phyloP scores from a whole-genome alignment of 2,888 invertebrate species.

The Heteromurus nitidus region DNA sequence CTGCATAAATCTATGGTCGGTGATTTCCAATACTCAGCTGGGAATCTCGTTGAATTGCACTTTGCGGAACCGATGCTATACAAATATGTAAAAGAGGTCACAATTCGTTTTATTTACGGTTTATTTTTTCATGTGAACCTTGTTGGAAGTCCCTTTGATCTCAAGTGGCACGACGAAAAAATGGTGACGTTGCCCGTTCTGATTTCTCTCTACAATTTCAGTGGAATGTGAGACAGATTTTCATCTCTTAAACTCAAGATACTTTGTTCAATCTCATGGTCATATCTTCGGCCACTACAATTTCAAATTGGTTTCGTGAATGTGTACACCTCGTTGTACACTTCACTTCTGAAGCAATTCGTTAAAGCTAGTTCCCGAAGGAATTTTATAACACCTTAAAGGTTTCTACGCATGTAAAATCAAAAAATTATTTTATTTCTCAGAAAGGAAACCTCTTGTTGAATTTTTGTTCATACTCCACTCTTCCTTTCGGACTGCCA shows the following conservation, averaged over 20 bases:
- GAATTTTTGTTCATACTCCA: background rate
- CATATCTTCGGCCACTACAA: too few relatives aligned
- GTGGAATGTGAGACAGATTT: conserved; percentile 46
- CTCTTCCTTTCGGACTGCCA: background rate
- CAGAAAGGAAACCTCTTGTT: too few relatives aligned
- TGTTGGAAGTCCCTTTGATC: background rate
- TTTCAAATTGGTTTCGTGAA: too few relatives aligned
- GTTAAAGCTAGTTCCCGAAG: background rate
- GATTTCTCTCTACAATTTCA: background rate
- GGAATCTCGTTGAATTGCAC: too few relatives aligned
- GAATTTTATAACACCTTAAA: conserved; percentile 21
- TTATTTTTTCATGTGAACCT: too few relatives aligned
- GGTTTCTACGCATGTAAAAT: conserved; percentile 2
- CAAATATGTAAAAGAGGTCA: too few relatives aligned
- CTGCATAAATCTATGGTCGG: conserved; percentile 45
- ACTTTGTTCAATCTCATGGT: conserved; percentile 12
- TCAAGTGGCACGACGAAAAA: background rate
- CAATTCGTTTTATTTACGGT: too few relatives aligned
- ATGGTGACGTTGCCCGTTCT: background rate
- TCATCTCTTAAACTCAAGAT: conserved; percentile 28
- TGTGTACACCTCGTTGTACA: too few relatives aligned
- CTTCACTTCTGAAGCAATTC: too few relatives aligned
- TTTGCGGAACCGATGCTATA: too few relatives aligned
- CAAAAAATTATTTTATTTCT: background rate
- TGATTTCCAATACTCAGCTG: conserved; percentile 45